Percentiles rank a stretch among this genome's conserved stretches.
These are phyloP conservation scores for Crossaster papposus DNA, from an alignment of 53 echinoderm and acorn worm species.

Conservation along the genomic window DNA sequence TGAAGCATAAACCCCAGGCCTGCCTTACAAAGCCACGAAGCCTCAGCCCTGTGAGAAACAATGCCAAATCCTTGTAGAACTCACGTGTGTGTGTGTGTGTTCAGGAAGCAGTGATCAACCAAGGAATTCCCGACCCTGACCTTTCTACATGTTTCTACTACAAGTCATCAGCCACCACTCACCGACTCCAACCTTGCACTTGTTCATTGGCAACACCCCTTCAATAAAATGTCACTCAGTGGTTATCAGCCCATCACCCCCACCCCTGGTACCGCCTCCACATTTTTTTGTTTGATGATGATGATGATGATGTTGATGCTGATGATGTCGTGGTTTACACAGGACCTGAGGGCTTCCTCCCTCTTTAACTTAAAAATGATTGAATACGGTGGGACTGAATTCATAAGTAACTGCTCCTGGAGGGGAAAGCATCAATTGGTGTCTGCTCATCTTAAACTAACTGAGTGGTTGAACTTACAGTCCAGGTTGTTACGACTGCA, in stretches of 20 bases:
- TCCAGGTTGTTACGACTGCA: neutral
- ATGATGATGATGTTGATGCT: too few species aligned
- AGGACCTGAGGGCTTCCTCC: conserved; percentile 28
- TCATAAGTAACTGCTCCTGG: conserved; percentile 19
- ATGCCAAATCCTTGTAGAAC: neutral
- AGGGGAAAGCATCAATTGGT: conserved; percentile 19
- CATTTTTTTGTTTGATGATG: too few species aligned
- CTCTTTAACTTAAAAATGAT: conserved; percentile 56
- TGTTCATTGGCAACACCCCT: conserved; percentile 43
- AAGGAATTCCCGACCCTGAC: conserved; percentile 56
- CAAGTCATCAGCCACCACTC: neutral
- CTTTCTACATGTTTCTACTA: conserved; percentile 27
- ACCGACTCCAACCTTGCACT: neutral
- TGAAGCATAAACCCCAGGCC: neutral
- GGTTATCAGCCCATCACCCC: conserved; percentile 27
- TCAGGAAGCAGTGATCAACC: conserved; percentile 36
- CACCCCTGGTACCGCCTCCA: conserved; percentile 36
- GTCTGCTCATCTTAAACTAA: conserved; percentile 19
- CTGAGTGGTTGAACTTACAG: neutral
- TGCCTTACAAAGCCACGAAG: conserved; percentile 39
- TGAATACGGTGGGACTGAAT: conserved; percentile 32
- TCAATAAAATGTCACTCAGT: conserved; percentile 46
- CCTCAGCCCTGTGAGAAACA: neutral
- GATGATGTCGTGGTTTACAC: conserved; percentile 7
- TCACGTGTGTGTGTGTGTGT: neutral